Evolutionary conservation across 2,888 invertebrate species (phyloP).

Genomic region (Drosophila antonietae): DNA sequence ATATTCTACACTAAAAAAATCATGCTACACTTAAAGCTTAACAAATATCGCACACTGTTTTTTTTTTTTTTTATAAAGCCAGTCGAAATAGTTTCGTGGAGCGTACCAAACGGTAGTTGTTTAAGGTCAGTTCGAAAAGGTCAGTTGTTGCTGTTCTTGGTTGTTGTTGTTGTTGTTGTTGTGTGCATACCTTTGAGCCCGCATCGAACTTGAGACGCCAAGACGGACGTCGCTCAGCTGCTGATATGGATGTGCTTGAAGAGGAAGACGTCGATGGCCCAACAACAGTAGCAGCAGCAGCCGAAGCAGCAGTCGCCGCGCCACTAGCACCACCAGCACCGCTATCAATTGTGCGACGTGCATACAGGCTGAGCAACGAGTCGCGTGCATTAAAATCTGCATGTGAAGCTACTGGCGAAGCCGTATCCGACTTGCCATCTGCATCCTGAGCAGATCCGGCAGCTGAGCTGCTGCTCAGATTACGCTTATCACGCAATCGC

Average conservation of each 20-base stretch:
- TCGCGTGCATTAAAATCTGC: conserved; percentile 74
- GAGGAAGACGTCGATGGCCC: conserved; percentile 48
- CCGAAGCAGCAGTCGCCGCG: conserved; percentile 31
- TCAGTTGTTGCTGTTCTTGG: conserved; percentile 45
- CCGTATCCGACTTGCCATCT: conserved; percentile 61
- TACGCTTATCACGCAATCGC: conserved; percentile 83
- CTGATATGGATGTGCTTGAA: conserved; percentile 51
- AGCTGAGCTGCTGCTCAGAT: conserved; percentile 56
- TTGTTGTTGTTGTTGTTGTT: conserved; percentile 47
- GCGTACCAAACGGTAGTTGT: conserved; percentile 5
- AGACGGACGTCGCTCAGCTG: conserved; percentile 92
- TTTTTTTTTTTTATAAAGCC: conserved; percentile 29
- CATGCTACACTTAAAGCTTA: conserved; percentile 54
- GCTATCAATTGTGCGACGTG: conserved; percentile 65
- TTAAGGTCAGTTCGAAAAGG: conserved; percentile 37
- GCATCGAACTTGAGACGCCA: conserved; percentile 96
- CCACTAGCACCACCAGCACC: conserved; percentile 37
- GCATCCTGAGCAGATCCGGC: conserved; percentile 47
- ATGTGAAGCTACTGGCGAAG: conserved; percentile 59
- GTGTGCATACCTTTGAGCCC: conserved; percentile 91
- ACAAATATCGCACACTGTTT: conserved; percentile 31
- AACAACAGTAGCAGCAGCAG: conserved; percentile 32
- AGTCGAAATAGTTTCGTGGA: conserved; percentile 37
- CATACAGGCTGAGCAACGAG: conserved; percentile 66
- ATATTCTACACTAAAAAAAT: conserved; percentile 13